Evolutionary conservation across 37 sponge, comb jelly and placozoan genomes (phyloP), one percentile per base, ranked within the genome.

Genomic region (Mnemiopsis leidyi): DNA sequence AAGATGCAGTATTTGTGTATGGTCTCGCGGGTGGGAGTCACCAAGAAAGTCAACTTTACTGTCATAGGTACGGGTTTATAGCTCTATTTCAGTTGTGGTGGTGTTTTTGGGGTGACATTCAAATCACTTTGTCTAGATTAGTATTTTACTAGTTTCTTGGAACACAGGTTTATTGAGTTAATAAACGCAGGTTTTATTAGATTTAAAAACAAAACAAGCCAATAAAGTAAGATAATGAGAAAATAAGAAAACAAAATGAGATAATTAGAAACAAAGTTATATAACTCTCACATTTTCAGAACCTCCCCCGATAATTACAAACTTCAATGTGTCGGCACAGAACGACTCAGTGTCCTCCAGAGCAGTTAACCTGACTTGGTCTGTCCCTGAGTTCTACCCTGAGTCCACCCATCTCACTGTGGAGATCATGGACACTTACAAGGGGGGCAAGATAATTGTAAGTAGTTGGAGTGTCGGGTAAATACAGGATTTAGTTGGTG

Each of bases 251-350:
- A n/a, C n/a, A n/a, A n/a, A n/a, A n/a, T n/a, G n/a, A n/a, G n/a
- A n/a, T n/a, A n/a, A n/a, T n/a, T n/a, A n/a, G n/a, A n/a, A n/a
- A n/a, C n/a, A n/a, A n/a, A n/a, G n/a, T n/a, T n/a, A n/a, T n/a
- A n/a, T n/a, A n/a, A n/a, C n/a, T n/a, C n/a, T n/a, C n/a, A n/a
- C 36, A 1, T 33, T 79, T 79, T 36, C 82, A 79, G 82, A 79
- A 23, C 82, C 82, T 35, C 37, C 82, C 36, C 82, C 82, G 3
- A 33, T 79, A 2, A 79, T 79, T 35, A 31, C 82, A 16, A 35
- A 79, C 36, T 35, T 79, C 23, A 29, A 23, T 37, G 21, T 79
- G 2, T 36, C 37, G 23, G 0, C 82, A 3, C n/a, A 71, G 75
- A 79, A 79, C 29, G 3, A 79, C 38, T 79, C 82, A 30, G 36